phyloP scores from a whole-genome alignment of 2,113 vertebrate species.

The Steatornis caripensis region DNA sequence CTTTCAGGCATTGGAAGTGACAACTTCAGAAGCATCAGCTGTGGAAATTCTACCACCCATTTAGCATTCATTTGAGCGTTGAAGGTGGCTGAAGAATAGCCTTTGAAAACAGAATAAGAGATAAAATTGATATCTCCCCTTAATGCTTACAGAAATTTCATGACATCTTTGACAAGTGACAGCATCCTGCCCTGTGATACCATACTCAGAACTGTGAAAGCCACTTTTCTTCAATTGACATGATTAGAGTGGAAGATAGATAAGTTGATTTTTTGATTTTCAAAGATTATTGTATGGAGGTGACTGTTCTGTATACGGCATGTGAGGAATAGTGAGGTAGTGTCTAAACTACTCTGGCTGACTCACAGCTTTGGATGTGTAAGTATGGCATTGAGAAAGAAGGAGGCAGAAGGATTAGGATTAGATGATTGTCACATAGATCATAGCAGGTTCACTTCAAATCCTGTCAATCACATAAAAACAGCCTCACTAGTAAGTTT shows the following conservation, averaged over 20 bases:
- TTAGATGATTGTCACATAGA: neutral
- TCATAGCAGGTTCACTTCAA: neutral
- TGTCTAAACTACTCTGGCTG: neutral
- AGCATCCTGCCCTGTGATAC: neutral
- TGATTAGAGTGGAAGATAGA: neutral
- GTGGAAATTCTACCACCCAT: neutral
- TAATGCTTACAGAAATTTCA: neutral
- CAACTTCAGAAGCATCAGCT: conserved; percentile 33
- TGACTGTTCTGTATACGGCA: neutral
- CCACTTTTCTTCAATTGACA: neutral
- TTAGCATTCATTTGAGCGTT: conserved; percentile 14
- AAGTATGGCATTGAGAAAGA: neutral
- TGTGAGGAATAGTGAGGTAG: neutral
- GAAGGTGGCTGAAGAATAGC: neutral
- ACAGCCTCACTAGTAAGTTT: neutral
- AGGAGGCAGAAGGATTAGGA: neutral
- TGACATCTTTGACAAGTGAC: neutral
- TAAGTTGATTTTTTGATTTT: neutral
- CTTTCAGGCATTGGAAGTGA: conserved; percentile 54
- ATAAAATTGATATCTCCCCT: neutral
- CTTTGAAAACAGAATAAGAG: neutral
- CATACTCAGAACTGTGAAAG: neutral
- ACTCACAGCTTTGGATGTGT: neutral
- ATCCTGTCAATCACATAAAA: neutral
- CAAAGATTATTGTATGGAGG: neutral